phyloP scores from a whole-genome alignment of 2,113 vertebrate genomes.

The Recurvirostra avosetta region DNA sequence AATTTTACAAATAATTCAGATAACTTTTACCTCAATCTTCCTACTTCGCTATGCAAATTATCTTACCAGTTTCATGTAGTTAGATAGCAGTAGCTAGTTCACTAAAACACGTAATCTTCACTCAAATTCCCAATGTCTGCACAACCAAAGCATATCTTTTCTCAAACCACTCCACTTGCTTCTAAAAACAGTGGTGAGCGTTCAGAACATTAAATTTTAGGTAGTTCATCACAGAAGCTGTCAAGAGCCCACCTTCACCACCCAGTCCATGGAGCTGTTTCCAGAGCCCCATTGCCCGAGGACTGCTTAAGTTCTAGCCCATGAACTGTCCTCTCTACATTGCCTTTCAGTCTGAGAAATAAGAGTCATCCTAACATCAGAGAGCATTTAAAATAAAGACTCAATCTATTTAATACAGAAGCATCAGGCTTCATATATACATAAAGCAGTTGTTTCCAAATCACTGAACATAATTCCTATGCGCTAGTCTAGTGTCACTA shows the following conservation, averaged over 20 bases:
- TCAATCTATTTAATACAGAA: neutral
- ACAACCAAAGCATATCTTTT: neutral
- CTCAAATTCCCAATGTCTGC: neutral
- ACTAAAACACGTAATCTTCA: neutral
- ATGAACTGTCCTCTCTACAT: neutral
- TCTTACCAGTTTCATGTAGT: neutral
- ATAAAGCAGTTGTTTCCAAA: neutral
- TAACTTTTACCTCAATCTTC: neutral
- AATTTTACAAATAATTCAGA: neutral
- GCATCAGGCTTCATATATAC: neutral
- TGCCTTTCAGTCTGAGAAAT: neutral
- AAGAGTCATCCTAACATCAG: neutral
- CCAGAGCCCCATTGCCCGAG: neutral
- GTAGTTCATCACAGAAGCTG: neutral
- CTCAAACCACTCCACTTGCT: neutral
- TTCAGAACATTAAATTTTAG: neutral
- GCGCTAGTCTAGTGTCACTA: neutral
- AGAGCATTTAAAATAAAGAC: neutral
- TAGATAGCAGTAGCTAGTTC: neutral
- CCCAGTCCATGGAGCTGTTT: neutral
- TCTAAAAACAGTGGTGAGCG: neutral
- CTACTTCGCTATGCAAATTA: neutral
- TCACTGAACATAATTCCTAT: neutral
- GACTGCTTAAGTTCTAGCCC: neutral
- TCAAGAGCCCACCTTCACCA: neutral